Evolutionary conservation across 1,140 invertebrate species (phyloP).

Genomic region (Penaeus vannamei): DNA sequence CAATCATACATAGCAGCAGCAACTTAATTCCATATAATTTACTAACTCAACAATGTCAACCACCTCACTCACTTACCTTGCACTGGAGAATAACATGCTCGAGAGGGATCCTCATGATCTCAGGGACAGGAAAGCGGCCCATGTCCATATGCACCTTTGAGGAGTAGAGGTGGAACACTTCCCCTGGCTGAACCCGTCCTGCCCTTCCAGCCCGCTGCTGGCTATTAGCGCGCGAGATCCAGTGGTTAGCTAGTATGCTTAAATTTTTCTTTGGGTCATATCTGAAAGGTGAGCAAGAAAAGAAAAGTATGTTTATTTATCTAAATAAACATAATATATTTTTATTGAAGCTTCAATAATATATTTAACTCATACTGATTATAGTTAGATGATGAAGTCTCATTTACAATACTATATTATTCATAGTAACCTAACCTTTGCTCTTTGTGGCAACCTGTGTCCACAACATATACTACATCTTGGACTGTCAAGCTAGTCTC

Average conservation of each 20-base stretch:
- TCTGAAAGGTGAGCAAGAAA: constrained; percentile 53
- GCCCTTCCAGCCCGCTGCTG: constrained; percentile 80
- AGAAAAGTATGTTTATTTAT: too few relatives aligned
- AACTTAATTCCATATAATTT: too few relatives aligned
- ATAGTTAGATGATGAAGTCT: too few relatives aligned
- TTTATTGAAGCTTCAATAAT: too few relatives aligned
- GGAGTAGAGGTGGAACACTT: constrained; percentile 84
- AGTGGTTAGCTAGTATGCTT: constrained; percentile 72
- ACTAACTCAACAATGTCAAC: too few relatives aligned
- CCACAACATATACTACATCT: constrained; percentile 91
- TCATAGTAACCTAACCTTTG: constrained; percentile 71
- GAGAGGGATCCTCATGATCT: constrained; percentile 77
- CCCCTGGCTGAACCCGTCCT: constrained; percentile 81
- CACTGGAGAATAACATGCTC: constrained; percentile 78
- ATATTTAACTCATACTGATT: too few relatives aligned
- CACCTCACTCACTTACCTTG: constrained; percentile 72
- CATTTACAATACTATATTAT: too few relatives aligned
- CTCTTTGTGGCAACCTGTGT: constrained; percentile 91
- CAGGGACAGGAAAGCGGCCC: constrained; percentile 75
- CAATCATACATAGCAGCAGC: too few relatives aligned
- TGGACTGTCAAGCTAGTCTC: constrained; percentile 95
- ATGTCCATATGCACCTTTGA: constrained; percentile 73
- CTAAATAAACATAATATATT: too few relatives aligned
- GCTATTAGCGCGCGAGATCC: constrained; percentile 78
- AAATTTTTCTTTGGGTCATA: constrained; percentile 68